A percentile compares a stretch with the other conserved stretches of the same genome.
Conservation (phyloP, 2,113 vertebrate species). For the Campylorhamphus procurvoides region DNA sequence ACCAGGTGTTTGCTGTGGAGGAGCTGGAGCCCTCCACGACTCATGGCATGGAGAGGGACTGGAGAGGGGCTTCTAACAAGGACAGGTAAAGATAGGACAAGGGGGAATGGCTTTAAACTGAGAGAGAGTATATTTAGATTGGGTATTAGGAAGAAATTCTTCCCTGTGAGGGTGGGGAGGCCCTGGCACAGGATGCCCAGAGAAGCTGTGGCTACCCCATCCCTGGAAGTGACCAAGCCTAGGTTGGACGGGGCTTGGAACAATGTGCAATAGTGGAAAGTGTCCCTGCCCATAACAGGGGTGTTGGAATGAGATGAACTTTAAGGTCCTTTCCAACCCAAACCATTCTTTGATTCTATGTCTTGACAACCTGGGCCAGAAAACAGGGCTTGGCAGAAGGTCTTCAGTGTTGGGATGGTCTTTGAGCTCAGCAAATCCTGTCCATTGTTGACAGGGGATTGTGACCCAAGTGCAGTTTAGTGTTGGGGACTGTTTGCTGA, state of each 20-base stretch:
- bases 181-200: neutral
- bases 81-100: neutral
- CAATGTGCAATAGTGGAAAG: neutral
- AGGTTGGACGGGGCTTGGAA: accelerated
- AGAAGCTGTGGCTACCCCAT: neutral
- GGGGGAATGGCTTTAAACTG: neutral
- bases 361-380: neutral
- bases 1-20: neutral
- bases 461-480: neutral
- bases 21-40: neutral
- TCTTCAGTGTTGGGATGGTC: neutral
- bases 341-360: accelerated
- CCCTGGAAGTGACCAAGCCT: neutral
- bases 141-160: neutral
- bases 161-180: accelerated
- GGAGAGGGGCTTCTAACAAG: neutral
- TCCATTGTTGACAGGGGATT: accelerated
- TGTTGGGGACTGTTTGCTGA: neutral
- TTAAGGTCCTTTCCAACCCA: neutral
- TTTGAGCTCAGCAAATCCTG: neutral
- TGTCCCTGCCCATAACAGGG: neutral
- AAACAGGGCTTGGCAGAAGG: neutral
- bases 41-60: accelerated
- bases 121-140: neutral
- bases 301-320: neutral